phyloP scores from a whole-genome alignment of 2,113 vertebrate species.

The Irena cyanogastra region DNA sequence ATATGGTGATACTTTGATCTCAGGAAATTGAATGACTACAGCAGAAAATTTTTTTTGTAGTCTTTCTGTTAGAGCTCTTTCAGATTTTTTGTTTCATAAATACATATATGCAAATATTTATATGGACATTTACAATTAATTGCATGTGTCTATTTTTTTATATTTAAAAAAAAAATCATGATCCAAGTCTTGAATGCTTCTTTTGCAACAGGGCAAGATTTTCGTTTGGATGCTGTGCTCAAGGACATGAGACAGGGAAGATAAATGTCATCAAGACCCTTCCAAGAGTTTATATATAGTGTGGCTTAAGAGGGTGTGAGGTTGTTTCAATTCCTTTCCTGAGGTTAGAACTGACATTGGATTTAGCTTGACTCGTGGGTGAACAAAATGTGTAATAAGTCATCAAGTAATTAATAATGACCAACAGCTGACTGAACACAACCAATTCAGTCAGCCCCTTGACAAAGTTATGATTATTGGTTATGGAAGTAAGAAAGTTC shows the following conservation, averaged over 20 bases:
- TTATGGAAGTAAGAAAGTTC: not conserved
- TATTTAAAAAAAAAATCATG: not conserved
- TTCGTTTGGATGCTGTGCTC: not conserved
- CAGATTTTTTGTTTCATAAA: not conserved
- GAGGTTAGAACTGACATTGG: not conserved
- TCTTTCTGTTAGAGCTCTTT: not conserved
- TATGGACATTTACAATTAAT: not conserved
- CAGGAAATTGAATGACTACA: not conserved
- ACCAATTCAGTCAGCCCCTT: not conserved
- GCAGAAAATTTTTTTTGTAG: not conserved
- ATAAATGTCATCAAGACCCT: not conserved
- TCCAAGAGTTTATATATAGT: not conserved
- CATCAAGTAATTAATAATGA: not conserved
- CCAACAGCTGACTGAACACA: not conserved
- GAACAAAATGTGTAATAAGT: not conserved
- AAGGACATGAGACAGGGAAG: not conserved
- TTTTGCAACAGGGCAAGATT: not conserved
- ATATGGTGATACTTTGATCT: not conserved
- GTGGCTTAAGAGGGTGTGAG: not conserved
- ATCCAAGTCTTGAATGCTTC: not conserved
- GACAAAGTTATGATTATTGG: not conserved
- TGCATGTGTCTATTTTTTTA: not conserved
- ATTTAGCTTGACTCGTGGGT: not conserved
- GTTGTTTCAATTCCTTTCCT: not conserved
- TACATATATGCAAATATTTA: not conserved